Percentiles rank a stretch among this genome's conserved stretches.
These are phyloP conservation scores for Clarias fuscus DNA, from an alignment of 2,797 vertebrate genomes.

Conservation along the genomic window DNA sequence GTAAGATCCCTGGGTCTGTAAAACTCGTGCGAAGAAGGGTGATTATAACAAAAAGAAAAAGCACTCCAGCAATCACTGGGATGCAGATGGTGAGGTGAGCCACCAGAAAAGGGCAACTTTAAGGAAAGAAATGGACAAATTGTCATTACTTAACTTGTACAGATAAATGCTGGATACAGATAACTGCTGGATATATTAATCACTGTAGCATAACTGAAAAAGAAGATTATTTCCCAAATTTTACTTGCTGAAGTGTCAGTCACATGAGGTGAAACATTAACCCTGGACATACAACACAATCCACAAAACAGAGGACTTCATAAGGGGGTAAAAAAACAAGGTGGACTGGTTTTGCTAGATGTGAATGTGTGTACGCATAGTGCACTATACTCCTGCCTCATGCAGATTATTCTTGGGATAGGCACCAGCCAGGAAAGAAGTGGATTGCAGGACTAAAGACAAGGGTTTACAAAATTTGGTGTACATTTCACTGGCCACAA, in stretches of 20 bases:
- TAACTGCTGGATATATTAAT: background rate
- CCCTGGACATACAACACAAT: no score
- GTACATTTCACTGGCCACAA: background rate
- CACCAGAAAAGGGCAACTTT: constrained; percentile 92
- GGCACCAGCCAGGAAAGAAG: background rate
- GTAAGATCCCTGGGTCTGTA: constrained; percentile 93
- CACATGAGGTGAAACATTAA: background rate
- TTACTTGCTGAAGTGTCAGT: background rate
- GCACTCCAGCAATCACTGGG: constrained; percentile 86
- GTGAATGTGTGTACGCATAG: background rate
- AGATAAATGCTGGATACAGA: background rate
- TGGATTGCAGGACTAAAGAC: background rate
- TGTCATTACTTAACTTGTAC: background rate
- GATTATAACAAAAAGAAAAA: constrained; percentile 90
- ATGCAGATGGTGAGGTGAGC: constrained; percentile 86
- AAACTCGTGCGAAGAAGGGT: constrained; percentile 93
- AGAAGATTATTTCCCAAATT: background rate
- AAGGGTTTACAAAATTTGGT: background rate
- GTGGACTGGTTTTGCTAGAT: background rate
- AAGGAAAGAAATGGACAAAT: constrained; percentile 20
- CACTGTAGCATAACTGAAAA: background rate
- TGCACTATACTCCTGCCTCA: background rate
- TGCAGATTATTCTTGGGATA: background rate
- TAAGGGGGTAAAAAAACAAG: background rate
- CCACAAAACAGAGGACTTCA: background rate